Base-by-base conservation (phyloP, 1,140 invertebrate genomes). In the Drosophila sp. region DNA sequence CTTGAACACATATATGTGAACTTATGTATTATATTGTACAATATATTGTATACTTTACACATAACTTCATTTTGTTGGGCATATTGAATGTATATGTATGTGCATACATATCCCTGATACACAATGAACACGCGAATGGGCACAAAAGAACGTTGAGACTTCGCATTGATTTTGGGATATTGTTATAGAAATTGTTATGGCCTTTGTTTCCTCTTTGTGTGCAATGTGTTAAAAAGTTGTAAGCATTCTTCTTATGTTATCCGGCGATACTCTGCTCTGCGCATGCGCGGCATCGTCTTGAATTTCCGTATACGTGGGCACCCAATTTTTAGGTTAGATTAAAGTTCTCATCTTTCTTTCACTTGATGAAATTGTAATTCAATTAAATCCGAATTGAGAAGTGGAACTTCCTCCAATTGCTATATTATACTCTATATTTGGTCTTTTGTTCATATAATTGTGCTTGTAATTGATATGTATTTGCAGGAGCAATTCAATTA, bases 211-310 rank as follows among this genome's bases (percentile, higher is more conserved):
- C 82, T 70, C 82, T 67, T 85, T 85, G 82, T 85, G 81, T 85
- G 80, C 79, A 77, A 89, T 87, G 83, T 87, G 83, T 87, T 87
- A 87, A 87, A 83, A 89, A 87, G 84, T 87, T 89, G 83, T 87
- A 76, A 82, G 83, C 82, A 73, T 81, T 77, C 73, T 67, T 17
- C 17, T 60, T 32, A 25, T 30, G 23, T 3, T 47, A 70, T 63
- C 17, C 72, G 40, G 41, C 41, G 58, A 64, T 72, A 11, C 44
- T 61, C 27, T 32, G 33, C 10, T 35, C 30, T 23, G 68, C 84
- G 84, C 85, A 69, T 76, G 84, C 80, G 84, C 61, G 69, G 67
- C 74, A 61, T 41, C 84, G 75, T 87, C 66, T 89, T 72, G 60
- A 69, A 71, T 89, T 89, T 89, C 85, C 56, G 23, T 40, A n/a